phyloP scores from a whole-genome alignment of 2,113 vertebrate genomes.

The Cygnus atratus region DNA sequence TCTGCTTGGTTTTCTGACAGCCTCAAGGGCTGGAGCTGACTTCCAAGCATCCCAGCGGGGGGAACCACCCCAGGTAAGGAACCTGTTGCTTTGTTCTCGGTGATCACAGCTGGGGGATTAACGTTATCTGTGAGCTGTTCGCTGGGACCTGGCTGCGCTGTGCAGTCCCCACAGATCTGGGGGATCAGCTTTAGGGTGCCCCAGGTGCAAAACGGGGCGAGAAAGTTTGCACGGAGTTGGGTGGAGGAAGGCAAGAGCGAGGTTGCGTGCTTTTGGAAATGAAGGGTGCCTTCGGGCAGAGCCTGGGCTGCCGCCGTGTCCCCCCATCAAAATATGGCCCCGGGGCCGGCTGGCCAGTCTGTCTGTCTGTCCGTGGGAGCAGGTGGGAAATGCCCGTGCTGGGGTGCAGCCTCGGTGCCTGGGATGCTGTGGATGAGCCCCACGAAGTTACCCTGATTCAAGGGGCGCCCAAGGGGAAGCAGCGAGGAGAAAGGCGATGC shows the following conservation, averaged over 20 bases:
- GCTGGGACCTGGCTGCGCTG: not conserved
- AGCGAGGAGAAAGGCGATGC: not conserved
- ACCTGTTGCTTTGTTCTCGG: too few relatives aligned
- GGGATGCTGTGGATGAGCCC: not conserved
- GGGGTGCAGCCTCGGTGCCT: not conserved
- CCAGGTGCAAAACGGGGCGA: rapidly evolving
- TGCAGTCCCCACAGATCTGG: not conserved
- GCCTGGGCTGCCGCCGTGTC: not conserved
- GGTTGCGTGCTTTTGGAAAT: not conserved
- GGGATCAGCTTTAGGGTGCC: not conserved
- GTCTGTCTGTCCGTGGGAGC: not conserved
- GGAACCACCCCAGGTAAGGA: not conserved
- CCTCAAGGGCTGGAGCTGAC: not conserved
- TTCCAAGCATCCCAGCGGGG: not conserved
- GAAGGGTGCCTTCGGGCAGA: rapidly evolving
- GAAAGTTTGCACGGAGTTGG: rapidly evolving
- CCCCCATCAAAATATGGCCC: not conserved
- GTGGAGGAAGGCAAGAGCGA: not conserved
- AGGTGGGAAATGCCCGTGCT: not conserved
- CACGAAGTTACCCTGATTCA: rapidly evolving
- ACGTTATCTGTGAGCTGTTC: rapidly evolving
- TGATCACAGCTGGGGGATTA: rapidly evolving
- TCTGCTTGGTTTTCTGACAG: too few relatives aligned
- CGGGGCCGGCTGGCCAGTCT: too few relatives aligned
- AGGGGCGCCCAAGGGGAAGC: rapidly evolving